These are phyloP conservation scores for Acrocephalus arundinaceus DNA, from an alignment of 2,113 vertebrate genomes.

Conservation along the genomic window DNA sequence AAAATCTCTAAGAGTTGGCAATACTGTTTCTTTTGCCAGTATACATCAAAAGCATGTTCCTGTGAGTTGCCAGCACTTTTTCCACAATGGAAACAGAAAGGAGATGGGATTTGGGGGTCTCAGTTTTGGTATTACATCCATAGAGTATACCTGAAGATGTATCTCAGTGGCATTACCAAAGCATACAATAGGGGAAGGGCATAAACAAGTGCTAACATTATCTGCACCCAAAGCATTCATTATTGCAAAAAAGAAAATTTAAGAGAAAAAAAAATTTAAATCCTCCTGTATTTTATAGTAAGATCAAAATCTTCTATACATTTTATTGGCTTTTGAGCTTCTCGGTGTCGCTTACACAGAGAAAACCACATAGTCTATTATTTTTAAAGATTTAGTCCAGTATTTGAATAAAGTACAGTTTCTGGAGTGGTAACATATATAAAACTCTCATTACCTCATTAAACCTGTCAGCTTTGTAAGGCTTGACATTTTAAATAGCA, in stretches of 20 bases:
- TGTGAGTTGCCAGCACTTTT: background rate
- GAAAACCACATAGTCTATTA: background rate
- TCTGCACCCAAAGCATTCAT: background rate
- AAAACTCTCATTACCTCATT: background rate
- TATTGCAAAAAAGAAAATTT: background rate
- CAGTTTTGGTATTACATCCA: background rate
- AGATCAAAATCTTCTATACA: background rate
- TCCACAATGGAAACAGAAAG: background rate
- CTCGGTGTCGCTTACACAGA: background rate
- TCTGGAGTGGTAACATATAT: background rate
- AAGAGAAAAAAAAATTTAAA: background rate
- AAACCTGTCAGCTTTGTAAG: background rate
- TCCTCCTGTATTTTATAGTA: background rate
- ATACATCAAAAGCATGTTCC: background rate
- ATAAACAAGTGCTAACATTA: background rate
- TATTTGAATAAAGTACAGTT: background rate
- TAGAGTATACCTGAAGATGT: background rate
- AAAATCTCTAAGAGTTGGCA: background rate
- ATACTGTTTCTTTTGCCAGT: background rate
- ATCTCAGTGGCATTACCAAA: background rate
- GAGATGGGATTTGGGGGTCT: background rate
- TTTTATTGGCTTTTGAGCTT: background rate
- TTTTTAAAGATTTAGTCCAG: background rate
- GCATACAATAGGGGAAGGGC: background rate
- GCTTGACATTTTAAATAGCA: slow-evolving; percentile 14